Evolutionary conservation across 2,888 invertebrate species (phyloP), one percentile per base, ranked within the genome.

Genomic region (Celastrina argiolus): DNA sequence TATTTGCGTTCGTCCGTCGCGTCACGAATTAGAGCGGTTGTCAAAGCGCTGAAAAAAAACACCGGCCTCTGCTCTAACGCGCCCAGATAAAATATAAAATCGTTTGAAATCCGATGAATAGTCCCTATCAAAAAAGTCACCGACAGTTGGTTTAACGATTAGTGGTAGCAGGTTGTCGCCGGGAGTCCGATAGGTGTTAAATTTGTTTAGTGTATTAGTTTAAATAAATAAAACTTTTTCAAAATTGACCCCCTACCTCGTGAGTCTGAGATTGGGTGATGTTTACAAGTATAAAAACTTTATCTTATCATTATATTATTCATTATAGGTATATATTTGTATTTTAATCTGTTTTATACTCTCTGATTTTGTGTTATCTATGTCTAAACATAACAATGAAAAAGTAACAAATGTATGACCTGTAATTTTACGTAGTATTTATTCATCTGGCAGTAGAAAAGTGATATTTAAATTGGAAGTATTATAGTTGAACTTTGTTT

Each of bases 1-100:
- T 90, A 86, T 91, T 91, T 90, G 89, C 87, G 81, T 87, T 89
- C 83, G 87, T 86, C 81, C 82, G 82, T 79, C 81, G 78, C 80
- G 78, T 77, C 81, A 88, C 84, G 83, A 88, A 89, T 88, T 89
- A 88, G 89, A 85, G 80, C 85, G 76, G 72, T 73, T 77, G 75
- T 77, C 75, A 76, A 74, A 79, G 77, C 72, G 68, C 70, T 73
- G 68, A 81, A 83, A 83, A 84, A 78, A 84, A 81, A 74, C 81
- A 81, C 63, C 64, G 61, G 56, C 61, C 69, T 31, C 31, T 31
- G 31, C 31, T 70, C 71, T 70, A 66, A 69, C 22, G 34, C 59
- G 67, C 58, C 61, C 31, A n/a, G 10, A 56, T 69, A 74, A 73
- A 70, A 66, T 68, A 67, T 51, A 73, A 67, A 71, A 63, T 76